Evolutionary conservation across 2,888 invertebrate species (phyloP), one percentile per base, ranked within the genome.

Genomic region (Elaeidobius kamerunicus): DNA sequence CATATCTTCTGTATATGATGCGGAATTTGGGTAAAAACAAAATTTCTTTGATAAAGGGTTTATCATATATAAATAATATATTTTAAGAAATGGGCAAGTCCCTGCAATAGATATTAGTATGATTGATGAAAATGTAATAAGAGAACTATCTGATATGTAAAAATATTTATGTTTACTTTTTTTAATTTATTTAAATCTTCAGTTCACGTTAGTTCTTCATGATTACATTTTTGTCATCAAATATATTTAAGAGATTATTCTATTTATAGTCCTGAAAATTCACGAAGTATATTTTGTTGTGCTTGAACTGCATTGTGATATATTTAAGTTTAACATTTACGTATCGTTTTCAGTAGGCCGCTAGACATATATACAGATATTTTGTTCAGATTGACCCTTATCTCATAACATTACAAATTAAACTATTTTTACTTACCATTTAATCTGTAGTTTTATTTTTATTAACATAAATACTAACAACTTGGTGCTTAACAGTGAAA

Each of bases 271-370:
- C 12, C 23, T 44, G 32, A 39, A 19, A 41, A 28, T 45, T 60
- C 40, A 57, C 38, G 49, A 32, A 42, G 16, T 57, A 43, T 34
- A 42, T 43, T 55, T 55, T 51, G 60, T 69, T 67, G 63, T 68
- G 67, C 67, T 69, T 69, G 61, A 65, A 64, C 65, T 67, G 67
- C 67, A 69, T 66, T 71, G 70, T 71, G 69, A 71, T 71, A 71
- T 63, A 61, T 63, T 52, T 55, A 46, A 54, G 34, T 50, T 51
- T 55, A 51, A 53, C 48, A 47, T 20, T 58, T 50, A 59, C 52
- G 56, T 56, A 57, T 58, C 59, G 34, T 19, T 32, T 27, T 23
- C 59, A 57, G 55, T 45, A 45, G 50, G 50, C 45, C 46, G 50
- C 46, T 55, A 55, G 45, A 45, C 39, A 15, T 40, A 16, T 19